Percentiles rank a stretch among this genome's conserved stretches.
Conservation (phyloP, 2,888 invertebrate species). For the Danaus chrysippus region DNA sequence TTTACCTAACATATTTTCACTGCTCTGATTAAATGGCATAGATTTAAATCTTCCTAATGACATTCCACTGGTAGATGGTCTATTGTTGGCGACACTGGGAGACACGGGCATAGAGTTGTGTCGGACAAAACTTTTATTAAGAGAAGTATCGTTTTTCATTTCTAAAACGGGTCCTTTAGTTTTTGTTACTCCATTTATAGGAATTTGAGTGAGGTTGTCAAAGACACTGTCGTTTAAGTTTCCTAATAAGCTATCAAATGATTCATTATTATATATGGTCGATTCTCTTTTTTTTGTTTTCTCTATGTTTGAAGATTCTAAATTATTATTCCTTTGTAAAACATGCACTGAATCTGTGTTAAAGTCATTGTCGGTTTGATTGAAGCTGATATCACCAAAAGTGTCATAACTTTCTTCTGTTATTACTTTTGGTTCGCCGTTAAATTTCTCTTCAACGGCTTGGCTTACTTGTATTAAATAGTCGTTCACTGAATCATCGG, state of each 20-base stretch:
- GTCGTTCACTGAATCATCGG: constrained; percentile 76
- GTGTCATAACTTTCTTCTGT: constrained; percentile 46
- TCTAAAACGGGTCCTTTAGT: constrained; percentile 51
- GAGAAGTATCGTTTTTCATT: constrained; percentile 50
- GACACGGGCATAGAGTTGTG: constrained; percentile 74
- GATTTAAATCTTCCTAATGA: constrained; percentile 66
- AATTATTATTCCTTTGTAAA: constrained; percentile 58
- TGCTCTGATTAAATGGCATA: constrained; percentile 64
- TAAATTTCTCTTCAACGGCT: constrained; percentile 64
- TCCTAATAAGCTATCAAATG: constrained; percentile 68
- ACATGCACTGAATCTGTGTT: constrained; percentile 67
- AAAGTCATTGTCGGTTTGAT: constrained; percentile 48
- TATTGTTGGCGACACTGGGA: constrained; percentile 46
- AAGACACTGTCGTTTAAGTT: constrained; percentile 71
- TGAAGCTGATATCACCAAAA: constrained; percentile 32
- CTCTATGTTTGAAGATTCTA: constrained; percentile 55
- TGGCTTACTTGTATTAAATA: constrained; percentile 71
- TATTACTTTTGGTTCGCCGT: constrained; percentile 39
- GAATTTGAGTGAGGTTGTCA: constrained; percentile 64
- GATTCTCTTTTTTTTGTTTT: constrained; percentile 52
- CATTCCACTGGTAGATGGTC: constrained; percentile 65
- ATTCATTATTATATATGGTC: constrained; percentile 62
- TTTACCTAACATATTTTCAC: constrained; percentile 41
- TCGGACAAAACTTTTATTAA: constrained; percentile 56
- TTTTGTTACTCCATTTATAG: constrained; percentile 40